Evolutionary conservation across 2,797 vertebrate species (phyloP), one percentile per base, ranked within the genome.

Genomic region (Anguilla marmorata): DNA sequence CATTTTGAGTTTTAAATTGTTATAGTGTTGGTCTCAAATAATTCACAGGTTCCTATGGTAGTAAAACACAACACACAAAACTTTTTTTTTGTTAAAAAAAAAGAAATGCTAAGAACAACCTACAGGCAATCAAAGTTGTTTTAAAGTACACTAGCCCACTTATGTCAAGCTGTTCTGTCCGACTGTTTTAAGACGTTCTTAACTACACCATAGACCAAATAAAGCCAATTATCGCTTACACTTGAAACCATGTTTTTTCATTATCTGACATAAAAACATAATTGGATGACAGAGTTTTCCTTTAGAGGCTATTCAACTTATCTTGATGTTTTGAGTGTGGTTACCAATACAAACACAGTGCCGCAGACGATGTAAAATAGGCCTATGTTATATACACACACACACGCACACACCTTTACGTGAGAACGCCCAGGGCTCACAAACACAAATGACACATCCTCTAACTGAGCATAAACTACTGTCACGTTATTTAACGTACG

Each of bases 231-330:
- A 24, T n/a, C 80, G 21, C 27, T 21, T 48, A 24, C 74, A 79
- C 8, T 37, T n/a, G 63, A 6, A 5, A 74, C 60, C 16, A 37
- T 33, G 2, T 14, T 14, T 33, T 41, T 11, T 24, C 76, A 52
- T 50, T 83, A 24, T 85, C 60, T 85, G 54, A 30, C 84, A 33
- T 50, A 37, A 54, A 85, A 33, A 58, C 56, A 85, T 50, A 30
- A 7, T 85, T 54, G 11, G 48, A 85, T 60, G 7, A 58, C 27
- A 0, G 52, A 56, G n/a, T 60, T 60, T 52, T 54, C 54, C 52
- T 56, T 58, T 54, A 27, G 54, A 33, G 58, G 4, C 54, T 37
- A n/a, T 60, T 85, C 52, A 85, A 50, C 48, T 84, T 24, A 56
- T 85, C 58, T 56, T 85, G 30, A 85, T 85, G n/a, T 30, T 33